These are phyloP conservation scores for Brenthis ino DNA, from an alignment of 2,888 invertebrate genomes.

Conservation along the genomic window DNA sequence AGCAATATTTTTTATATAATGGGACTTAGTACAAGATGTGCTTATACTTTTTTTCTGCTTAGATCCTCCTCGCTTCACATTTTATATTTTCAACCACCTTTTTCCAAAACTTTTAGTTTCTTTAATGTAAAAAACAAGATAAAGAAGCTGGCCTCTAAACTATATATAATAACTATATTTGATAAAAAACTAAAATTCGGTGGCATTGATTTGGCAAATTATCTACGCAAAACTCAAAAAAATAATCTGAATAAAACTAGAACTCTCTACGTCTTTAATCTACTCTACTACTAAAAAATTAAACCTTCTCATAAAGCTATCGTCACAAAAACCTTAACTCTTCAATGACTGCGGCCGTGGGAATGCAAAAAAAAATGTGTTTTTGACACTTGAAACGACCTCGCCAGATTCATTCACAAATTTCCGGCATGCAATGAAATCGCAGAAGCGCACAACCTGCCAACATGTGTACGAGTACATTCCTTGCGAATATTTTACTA, in stretches of 20 bases:
- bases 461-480: conserved; percentile 44
- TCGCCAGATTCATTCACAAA: conserved; percentile 71
- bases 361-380: not conserved
- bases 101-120: too few relatives aligned
- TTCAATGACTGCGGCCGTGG: conserved; percentile 17
- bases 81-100: too few relatives aligned
- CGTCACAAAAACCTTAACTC: conserved; percentile 17
- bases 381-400: conserved; percentile 38
- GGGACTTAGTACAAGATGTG: not conserved
- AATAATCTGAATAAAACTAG: not conserved
- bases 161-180: too few relatives aligned
- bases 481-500: conserved; percentile 48
- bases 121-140: too few relatives aligned
- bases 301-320: conserved; percentile 7
- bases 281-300: not conserved
- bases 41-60: too few relatives aligned
- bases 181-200: not conserved
- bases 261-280: not conserved
- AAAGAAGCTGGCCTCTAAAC: too few relatives aligned
- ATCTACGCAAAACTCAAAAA: not conserved
- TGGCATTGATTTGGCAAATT: not conserved
- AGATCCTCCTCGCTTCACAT: too few relatives aligned
- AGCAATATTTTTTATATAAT: not conserved
- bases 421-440: conserved; percentile 80
- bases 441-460: conserved; percentile 73